These are phyloP conservation scores for Thryonomys swinderianus DNA, from an alignment of 2,113 vertebrate genomes.

Conservation along the genomic window DNA sequence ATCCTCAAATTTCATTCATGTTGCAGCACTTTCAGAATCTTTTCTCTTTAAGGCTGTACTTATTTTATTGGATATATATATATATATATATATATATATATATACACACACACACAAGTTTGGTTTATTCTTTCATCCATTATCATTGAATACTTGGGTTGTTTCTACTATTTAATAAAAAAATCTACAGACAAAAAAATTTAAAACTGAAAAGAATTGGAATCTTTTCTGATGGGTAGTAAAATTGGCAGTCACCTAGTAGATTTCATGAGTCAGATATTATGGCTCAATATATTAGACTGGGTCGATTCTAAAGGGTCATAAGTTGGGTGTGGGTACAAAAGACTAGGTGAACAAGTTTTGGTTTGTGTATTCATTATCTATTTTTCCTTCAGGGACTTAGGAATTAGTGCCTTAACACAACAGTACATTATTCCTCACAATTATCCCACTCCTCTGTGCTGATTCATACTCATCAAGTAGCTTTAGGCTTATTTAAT, in stretches of 20 bases:
- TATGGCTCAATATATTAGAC: background rate
- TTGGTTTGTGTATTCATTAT: background rate
- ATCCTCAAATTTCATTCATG: background rate
- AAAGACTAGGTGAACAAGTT: background rate
- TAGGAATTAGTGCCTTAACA: background rate
- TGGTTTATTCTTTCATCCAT: background rate
- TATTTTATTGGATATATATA: background rate
- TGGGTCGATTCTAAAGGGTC: background rate
- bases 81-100: too few species aligned
- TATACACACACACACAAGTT: too few species aligned
- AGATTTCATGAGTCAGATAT: background rate
- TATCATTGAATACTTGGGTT: background rate
- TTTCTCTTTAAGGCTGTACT: background rate
- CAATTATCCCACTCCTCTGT: background rate
- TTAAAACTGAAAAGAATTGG: background rate
- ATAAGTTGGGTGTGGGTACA: background rate
- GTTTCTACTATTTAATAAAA: background rate
- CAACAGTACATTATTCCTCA: background rate
- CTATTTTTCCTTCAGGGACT: background rate
- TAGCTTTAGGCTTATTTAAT: slow-evolving; percentile 51
- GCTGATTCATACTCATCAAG: slow-evolving; percentile 34
- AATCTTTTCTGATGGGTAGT: background rate
- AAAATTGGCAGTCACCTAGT: background rate
- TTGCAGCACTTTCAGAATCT: background rate
- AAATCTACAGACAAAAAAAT: background rate